Conservation (phyloP, 2,113 vertebrate species). For the Panthera tigris region DNA sequence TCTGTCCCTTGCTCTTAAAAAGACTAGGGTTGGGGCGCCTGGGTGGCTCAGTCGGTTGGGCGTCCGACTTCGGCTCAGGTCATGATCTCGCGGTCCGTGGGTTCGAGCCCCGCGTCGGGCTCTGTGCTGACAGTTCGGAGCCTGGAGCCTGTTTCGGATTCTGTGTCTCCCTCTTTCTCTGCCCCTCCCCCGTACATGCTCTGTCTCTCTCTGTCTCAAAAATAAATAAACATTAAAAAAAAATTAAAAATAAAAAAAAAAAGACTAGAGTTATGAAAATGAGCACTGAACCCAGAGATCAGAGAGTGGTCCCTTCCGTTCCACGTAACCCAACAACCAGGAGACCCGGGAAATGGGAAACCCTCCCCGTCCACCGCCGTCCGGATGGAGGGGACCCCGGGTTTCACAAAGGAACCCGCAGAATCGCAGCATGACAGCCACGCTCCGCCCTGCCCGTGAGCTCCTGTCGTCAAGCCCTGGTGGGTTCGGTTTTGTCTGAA, state of each 20-base stretch:
- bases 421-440: slow-evolving; percentile 42
- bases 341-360: slow-evolving; percentile 34
- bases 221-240: too few species aligned
- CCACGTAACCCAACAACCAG: not conserved
- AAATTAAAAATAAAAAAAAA: not conserved
- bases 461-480: slow-evolving; percentile 79
- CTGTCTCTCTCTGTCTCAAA: too few species aligned
- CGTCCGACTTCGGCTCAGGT: too few species aligned
- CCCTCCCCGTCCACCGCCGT: not conserved
- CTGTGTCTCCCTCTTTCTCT: too few species aligned
- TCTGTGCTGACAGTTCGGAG: too few species aligned
- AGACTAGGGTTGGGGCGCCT: not conserved
- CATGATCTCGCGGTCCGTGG: too few species aligned
- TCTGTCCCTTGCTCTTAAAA: not conserved
- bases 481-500: slow-evolving; percentile 81
- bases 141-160: too few species aligned
- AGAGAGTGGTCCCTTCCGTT: not conserved
- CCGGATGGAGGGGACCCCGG: not conserved
- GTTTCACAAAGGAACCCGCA: not conserved
- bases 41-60: too few species aligned
- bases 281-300: not conserved
- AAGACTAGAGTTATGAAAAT: not conserved
- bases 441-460: slow-evolving; percentile 58
- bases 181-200: too few species aligned
- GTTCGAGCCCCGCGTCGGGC: too few species aligned